A percentile compares a stretch with the other conserved stretches of the same genome.
These are phyloP conservation scores for Neoitamus cyanurus DNA, from an alignment of 2,888 invertebrate genomes.

Conservation along the genomic window DNA sequence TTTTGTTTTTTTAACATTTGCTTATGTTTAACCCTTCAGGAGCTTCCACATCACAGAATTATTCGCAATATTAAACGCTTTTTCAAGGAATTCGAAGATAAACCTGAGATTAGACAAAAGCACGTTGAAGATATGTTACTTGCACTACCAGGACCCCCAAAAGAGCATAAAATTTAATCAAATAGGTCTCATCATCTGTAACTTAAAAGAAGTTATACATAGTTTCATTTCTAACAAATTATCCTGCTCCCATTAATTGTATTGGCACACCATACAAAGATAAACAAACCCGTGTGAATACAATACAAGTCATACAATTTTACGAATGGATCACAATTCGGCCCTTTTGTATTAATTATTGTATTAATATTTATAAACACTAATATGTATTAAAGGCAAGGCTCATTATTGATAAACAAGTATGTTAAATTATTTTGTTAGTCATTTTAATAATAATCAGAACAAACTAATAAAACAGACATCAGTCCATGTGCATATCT, in stretches of 20 bases:
- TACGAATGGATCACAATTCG: neutral
- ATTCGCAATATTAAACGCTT: constrained; percentile 70
- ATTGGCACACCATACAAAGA: neutral
- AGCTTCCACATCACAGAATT: constrained; percentile 74
- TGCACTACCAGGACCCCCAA: constrained; percentile 59
- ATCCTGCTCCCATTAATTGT: neutral
- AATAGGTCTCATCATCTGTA: neutral
- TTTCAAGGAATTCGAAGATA: constrained; percentile 65
- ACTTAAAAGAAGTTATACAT: neutral
- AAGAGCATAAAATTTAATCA: neutral
- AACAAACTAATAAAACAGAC: neutral
- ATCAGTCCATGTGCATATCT: neutral
- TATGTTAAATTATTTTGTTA: no score
- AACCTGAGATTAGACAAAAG: constrained; percentile 62
- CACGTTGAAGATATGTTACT: constrained; percentile 66
- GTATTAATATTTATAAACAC: neutral
- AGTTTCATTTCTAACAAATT: neutral
- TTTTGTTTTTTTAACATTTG: constrained; percentile 29
- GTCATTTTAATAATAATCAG: neutral
- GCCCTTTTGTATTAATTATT: neutral
- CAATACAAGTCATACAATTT: neutral
- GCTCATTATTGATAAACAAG: neutral
- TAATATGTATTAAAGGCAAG: neutral
- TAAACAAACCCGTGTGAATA: neutral
- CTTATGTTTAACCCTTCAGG: constrained; percentile 59